Base-by-base conservation (phyloP, 2,113 vertebrate species). In the Anolis carolinensis region DNA sequence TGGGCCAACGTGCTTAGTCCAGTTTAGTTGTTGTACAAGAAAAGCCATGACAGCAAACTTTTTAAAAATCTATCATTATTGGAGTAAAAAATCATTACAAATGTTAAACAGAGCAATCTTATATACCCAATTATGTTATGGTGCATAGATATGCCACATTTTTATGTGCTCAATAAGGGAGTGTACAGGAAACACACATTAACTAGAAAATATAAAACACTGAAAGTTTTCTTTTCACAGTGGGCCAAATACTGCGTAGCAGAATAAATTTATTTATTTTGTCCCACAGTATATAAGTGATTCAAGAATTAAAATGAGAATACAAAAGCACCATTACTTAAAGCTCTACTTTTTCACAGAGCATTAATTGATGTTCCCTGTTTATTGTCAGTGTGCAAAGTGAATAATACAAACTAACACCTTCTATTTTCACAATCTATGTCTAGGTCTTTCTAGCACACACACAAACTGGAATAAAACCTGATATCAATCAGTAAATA, bases 1-100 rank as follows among this genome's bases (percentile, higher is more conserved):
- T 52, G 72, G 80, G 20, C 79, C 18, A 27, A 84, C 52, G 65
- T 67, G n/a, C n/a, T 34, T 71, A 71, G 11, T 74, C 23, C 74
- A 0, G 0, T 63, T 13, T 36, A 30, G 65, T 67, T 67, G 7
- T 13, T 74, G 55, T 13, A 74, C 34, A 83, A 73, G 52, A 27
- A 79, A 55, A n/a, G 34, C 18, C 30, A n/a, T 18, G n/a, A 25
- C 76, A 55, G 14, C 44, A 76, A 76, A 68, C 8, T 68, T 48
- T 25, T 48, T 75, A 25, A 76, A 18, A 13, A 18, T 1, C 50
- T 52, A 52, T 44, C 50, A 52, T 44, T 52, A 30, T 52, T 52
- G 27, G 13, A 68, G 67, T 30, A 10, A 68, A 27, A 68, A 68
- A 68, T n/a, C n/a, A 68, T 68, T 68, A 55, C 30, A 68, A n/a